These are phyloP conservation scores for Furcula furcula DNA, from an alignment of 2,888 invertebrate species.

Conservation along the genomic window DNA sequence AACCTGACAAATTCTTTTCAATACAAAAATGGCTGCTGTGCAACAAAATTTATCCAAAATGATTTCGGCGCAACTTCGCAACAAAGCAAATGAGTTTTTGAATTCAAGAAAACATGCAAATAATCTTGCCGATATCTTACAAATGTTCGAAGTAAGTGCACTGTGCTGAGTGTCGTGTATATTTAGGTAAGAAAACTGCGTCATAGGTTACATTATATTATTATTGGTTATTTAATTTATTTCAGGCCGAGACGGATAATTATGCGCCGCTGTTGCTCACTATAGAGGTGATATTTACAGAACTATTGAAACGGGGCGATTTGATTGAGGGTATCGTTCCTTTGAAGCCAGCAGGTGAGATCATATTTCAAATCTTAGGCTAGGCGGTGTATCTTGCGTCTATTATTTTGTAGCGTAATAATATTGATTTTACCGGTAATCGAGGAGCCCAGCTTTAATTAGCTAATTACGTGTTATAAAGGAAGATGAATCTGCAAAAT, in stretches of 20 bases:
- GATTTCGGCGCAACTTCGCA: conserved; percentile 84
- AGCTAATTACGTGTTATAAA: conserved; percentile 2
- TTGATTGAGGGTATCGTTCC: conserved; percentile 83
- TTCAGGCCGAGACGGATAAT: conserved; percentile 71
- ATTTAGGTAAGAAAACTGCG: conserved; percentile 38
- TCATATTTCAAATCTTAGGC: conserved; percentile 11
- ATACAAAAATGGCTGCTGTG: conserved; percentile 72
- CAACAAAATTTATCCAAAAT: conserved; percentile 77
- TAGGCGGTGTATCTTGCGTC: conserved; percentile 21
- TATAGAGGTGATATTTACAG: conserved; percentile 87
- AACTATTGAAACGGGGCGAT: conserved; percentile 84
- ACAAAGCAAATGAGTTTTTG: conserved; percentile 87
- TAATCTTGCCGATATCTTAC: conserved; percentile 85
- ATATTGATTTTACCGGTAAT: conserved; percentile 49
- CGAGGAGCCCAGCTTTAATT: not conserved
- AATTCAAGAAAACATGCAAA: conserved; percentile 84
- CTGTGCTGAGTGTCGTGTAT: conserved; percentile 6
- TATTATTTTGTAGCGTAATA: conserved; percentile 28
- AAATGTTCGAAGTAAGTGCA: conserved; percentile 83
- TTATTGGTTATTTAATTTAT: conserved; percentile 38
- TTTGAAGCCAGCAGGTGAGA: conserved; percentile 79
- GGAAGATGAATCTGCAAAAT: conserved; percentile 3
- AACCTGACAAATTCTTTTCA: conserved; percentile 50
- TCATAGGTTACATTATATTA: conserved; percentile 53
- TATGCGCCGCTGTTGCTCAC: conserved; percentile 84